Percentiles rank a stretch among this genome's conserved stretches.
These are phyloP conservation scores for Minunthozetes semirufus DNA, from an alignment of 2,888 invertebrate genomes.

Conservation along the genomic window DNA sequence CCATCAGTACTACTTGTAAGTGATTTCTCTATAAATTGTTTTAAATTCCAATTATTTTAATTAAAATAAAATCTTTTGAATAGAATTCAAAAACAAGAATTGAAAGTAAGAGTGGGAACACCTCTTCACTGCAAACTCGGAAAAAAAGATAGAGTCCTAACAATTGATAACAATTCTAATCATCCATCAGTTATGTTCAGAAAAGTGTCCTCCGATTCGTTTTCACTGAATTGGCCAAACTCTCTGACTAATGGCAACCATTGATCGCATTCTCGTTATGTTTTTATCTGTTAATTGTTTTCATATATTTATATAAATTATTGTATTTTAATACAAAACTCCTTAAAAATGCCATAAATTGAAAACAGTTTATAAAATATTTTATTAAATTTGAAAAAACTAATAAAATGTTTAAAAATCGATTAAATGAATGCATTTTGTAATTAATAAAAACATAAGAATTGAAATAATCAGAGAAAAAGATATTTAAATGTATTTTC, in stretches of 20 bases:
- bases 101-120: conserved; percentile 16
- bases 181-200: conserved; percentile 31
- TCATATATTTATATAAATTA: not conserved
- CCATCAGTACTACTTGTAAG: conserved; percentile 54
- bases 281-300: not conserved
- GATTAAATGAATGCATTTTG: no score
- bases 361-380: no score
- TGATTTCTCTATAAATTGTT: no score
- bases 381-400: no score
- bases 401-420: no score
- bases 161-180: conserved; percentile 19
- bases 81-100: conserved; percentile 18
- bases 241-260: not conserved
- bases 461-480: no score
- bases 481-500: not conserved
- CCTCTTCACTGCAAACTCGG: conserved; percentile 30
- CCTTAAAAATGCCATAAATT: no score
- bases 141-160: not conserved
- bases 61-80: not conserved
- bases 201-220: not conserved
- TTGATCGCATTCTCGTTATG: not conserved
- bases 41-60: not conserved
- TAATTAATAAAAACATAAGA: no score
- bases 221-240: conserved; percentile 26
- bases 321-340: not conserved